Conservation (phyloP, 2,113 vertebrate genomes). For the Pteropus alecto region DNA sequence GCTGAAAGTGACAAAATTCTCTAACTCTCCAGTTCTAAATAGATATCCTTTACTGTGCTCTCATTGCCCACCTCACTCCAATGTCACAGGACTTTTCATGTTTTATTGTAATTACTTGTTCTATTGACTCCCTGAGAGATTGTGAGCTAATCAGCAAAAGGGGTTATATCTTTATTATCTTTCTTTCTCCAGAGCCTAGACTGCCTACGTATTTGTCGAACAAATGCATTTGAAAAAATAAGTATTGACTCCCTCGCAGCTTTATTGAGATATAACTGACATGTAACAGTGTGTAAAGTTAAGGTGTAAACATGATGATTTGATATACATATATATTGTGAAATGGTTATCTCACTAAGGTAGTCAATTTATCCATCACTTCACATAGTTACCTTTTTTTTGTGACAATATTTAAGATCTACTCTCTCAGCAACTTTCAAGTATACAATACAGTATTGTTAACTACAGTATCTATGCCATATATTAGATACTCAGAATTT, state of each 20-base stretch:
- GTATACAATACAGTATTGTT: not conserved
- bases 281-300: not conserved
- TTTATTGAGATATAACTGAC: not conserved
- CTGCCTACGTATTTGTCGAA: not conserved
- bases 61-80: not conserved
- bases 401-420: not conserved
- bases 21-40: not conserved
- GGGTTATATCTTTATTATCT: not conserved
- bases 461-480: not conserved
- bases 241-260: not conserved
- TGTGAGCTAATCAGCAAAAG: not conserved
- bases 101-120: not conserved
- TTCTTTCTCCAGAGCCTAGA: not conserved
- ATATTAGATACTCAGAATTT: not conserved
- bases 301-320: not conserved
- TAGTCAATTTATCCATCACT: not conserved
- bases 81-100: not conserved
- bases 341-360: not conserved
- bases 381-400: not conserved
- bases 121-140: not conserved
- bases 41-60: not conserved
- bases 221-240: not conserved
- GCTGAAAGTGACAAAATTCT: not conserved
- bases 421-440: not conserved
- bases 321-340: not conserved